Evolutionary conservation across 2,888 invertebrate species (phyloP).

Genomic region (Homarus gammarus): DNA sequence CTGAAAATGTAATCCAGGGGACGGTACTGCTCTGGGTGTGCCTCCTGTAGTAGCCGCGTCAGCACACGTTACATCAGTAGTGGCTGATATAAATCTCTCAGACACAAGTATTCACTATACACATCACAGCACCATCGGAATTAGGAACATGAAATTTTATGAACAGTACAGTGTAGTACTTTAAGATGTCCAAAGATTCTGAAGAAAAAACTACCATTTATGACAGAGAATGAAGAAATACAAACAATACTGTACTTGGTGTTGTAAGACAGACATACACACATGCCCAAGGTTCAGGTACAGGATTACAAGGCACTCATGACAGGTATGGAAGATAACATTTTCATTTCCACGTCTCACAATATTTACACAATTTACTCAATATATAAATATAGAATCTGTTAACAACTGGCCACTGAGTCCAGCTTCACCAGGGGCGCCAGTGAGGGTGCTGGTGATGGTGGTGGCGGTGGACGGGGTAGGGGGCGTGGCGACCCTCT

Average conservation of each 20-base stretch:
- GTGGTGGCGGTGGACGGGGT: too few species aligned
- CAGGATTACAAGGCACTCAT: constrained; percentile 22
- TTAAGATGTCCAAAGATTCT: constrained; percentile 3
- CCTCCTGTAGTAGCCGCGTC: too few species aligned
- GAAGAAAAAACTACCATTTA: constrained; percentile 2
- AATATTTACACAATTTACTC: too few species aligned
- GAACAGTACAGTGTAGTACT: constrained; percentile 14
- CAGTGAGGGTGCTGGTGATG: constrained; percentile 52
- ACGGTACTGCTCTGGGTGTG: too few species aligned
- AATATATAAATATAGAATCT: not conserved
- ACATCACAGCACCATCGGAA: constrained; percentile 61
- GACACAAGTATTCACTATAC: constrained; percentile 21
- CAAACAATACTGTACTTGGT: too few species aligned
- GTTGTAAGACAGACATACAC: not conserved
- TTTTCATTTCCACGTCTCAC: too few species aligned
- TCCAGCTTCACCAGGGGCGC: constrained; percentile 56
- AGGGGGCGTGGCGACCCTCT: constrained; percentile 37
- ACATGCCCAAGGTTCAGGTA: constrained; percentile 24
- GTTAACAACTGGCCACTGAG: too few species aligned
- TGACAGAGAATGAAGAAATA: constrained; percentile 10
- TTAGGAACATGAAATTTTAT: constrained; percentile 53
- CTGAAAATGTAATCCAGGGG: too few species aligned
- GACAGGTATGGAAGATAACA: not conserved
- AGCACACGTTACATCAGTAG: not conserved
- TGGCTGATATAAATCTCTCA: not conserved